phyloP scores from a whole-genome alignment of 2,113 vertebrate genomes.

The Pandion haliaetus region DNA sequence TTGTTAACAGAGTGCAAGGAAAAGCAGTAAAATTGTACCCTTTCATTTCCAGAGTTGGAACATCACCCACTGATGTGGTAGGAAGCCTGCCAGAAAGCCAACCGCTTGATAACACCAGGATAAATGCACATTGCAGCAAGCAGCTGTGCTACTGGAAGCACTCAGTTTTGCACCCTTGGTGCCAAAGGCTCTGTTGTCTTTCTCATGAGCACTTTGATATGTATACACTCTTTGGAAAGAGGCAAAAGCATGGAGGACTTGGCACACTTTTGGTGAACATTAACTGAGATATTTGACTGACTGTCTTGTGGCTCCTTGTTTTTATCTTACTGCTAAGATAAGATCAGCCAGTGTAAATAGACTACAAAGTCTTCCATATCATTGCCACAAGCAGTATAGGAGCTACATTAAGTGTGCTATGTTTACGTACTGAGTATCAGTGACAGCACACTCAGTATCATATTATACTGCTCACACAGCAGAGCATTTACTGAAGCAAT shows the following conservation, averaged over 20 bases:
- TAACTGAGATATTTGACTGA: neutral
- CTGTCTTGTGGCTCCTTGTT: neutral
- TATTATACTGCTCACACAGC: neutral
- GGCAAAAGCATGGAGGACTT: neutral
- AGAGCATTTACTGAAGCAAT: neutral
- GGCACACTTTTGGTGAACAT: neutral
- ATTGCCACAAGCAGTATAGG: neutral
- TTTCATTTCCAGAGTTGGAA: constrained; percentile 6
- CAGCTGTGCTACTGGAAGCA: neutral
- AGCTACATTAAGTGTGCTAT: neutral
- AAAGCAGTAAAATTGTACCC: neutral
- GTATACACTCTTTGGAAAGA: neutral
- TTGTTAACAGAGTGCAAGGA: neutral
- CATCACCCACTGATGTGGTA: neutral
- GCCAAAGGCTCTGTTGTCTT: neutral
- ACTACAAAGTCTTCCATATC: neutral
- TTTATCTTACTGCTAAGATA: neutral
- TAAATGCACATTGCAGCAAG: neutral
- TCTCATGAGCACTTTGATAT: neutral
- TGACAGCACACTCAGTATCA: neutral
- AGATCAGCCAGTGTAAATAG: neutral
- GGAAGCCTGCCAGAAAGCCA: neutral
- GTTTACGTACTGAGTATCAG: neutral
- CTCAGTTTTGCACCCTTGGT: neutral
- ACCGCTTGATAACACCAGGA: neutral